phyloP scores from a whole-genome alignment of 2,888 invertebrate species.

The Molorchus minor region DNA sequence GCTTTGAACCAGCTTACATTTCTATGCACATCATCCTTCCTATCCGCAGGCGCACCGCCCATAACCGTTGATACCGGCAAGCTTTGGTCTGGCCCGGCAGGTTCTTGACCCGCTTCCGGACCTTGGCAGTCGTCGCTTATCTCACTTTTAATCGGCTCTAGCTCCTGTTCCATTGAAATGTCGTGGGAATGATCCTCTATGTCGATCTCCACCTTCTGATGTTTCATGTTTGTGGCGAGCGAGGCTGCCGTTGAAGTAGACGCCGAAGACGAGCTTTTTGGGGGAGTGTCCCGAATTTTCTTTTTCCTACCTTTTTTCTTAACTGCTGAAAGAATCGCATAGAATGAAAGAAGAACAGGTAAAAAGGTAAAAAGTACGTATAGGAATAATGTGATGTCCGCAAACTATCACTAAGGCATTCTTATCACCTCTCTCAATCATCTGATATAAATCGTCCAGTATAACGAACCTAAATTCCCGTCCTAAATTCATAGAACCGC shows the following conservation, averaged over 20 bases:
- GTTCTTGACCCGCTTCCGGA: conserved; percentile 67
- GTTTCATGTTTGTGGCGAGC: conserved; percentile 27
- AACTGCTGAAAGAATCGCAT: conserved; percentile 42
- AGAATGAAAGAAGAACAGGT: no score
- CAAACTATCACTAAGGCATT: no score
- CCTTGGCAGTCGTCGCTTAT: conserved; percentile 60
- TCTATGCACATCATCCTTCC: conserved; percentile 71
- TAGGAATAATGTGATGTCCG: no score
- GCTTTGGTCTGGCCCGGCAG: conserved; percentile 67
- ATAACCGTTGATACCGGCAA: conserved; percentile 62
- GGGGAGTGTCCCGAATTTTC: conserved; percentile 57
- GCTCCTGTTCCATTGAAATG: neutral
- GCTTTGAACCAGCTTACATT: conserved; percentile 62
- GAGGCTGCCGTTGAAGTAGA: conserved; percentile 42
- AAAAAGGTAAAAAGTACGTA: no score
- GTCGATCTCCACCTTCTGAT: conserved; percentile 35
- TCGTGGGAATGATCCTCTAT: neutral
- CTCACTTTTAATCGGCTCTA: conserved; percentile 37
- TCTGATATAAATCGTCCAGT: no score
- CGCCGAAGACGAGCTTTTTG: conserved; percentile 50
- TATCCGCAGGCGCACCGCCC: conserved; percentile 65
- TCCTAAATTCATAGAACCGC: no score
- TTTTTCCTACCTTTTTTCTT: conserved; percentile 60
- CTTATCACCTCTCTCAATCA: no score
- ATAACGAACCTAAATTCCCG: no score